These are phyloP conservation scores for Gobio gobio DNA, from an alignment of 2,113 vertebrate species.

Conservation along the genomic window DNA sequence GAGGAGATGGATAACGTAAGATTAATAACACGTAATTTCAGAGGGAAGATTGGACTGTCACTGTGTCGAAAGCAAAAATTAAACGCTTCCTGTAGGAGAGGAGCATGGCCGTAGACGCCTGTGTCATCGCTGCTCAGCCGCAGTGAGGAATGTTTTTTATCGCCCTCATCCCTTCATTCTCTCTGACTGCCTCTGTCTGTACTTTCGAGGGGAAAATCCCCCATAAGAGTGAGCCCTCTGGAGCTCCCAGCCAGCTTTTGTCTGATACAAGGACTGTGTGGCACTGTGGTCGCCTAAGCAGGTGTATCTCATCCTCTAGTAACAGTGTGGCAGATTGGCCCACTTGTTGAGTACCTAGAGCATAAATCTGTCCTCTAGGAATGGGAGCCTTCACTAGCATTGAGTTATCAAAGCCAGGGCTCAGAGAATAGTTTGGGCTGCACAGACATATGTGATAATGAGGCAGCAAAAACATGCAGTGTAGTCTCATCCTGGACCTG, in stretches of 20 bases:
- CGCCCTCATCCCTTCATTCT: not conserved
- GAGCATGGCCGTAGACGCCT: not conserved
- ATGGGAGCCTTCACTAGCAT: slow-evolving; percentile 39
- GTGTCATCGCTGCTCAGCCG: slow-evolving; percentile 13
- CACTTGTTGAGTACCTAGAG: slow-evolving; percentile 54
- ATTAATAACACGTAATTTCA: slow-evolving; percentile 77
- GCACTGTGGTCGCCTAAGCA: slow-evolving; percentile 43
- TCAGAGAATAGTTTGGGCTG: slow-evolving; percentile 36
- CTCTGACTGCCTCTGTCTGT: slow-evolving; percentile 39
- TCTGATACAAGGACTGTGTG: slow-evolving; percentile 36
- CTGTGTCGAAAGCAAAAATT: slow-evolving; percentile 70
- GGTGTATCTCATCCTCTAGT: slow-evolving; percentile 45
- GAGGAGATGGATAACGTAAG: slow-evolving; percentile 68
- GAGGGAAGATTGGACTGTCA: slow-evolving; percentile 71
- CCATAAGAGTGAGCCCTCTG: slow-evolving; percentile 46
- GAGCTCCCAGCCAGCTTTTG: slow-evolving; percentile 25
- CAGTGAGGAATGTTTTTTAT: slow-evolving; percentile 47
- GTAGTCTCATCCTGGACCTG: slow-evolving; percentile 38
- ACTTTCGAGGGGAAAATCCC: slow-evolving; percentile 47
- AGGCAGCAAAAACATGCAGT: slow-evolving; percentile 54
- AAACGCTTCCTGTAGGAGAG: slow-evolving; percentile 60
- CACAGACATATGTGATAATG: slow-evolving; percentile 52
- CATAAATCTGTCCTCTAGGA: slow-evolving; percentile 43
- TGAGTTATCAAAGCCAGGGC: slow-evolving; percentile 52
- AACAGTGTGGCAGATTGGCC: slow-evolving; percentile 20